phyloP scores from a whole-genome alignment of 1,140 invertebrate species.

The Phymorhynchus buccinoides region DNA sequence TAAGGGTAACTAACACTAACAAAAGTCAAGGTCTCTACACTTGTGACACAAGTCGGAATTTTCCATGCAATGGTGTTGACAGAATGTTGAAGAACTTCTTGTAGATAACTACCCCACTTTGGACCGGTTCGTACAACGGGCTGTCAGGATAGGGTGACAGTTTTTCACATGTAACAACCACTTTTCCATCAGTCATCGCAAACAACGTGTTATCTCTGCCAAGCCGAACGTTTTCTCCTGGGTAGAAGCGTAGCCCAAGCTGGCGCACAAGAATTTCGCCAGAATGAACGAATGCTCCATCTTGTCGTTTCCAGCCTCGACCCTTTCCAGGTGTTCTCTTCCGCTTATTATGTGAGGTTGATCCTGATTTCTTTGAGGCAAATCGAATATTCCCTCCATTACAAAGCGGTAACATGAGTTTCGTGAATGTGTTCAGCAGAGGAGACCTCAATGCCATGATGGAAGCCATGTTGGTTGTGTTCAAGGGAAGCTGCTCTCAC shows the following conservation, averaged over 20 bases:
- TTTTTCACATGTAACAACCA: conserved; percentile 59
- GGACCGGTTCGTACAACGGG: conserved; percentile 58
- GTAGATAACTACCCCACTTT: conserved; percentile 55
- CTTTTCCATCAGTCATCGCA: conserved; percentile 58
- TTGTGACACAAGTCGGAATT: conserved; percentile 62
- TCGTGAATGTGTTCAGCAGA: conserved; percentile 1
- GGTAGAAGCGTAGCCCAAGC: conserved; percentile 59
- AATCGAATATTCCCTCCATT: not conserved
- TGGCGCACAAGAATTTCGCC: conserved; percentile 62
- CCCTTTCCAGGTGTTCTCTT: conserved; percentile 40
- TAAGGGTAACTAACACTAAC: not conserved
- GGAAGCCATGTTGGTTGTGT: conserved; percentile 27
- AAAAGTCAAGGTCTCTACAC: conserved; percentile 30
- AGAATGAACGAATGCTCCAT: conserved; percentile 62
- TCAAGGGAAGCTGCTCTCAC: not conserved
- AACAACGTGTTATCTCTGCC: conserved; percentile 54
- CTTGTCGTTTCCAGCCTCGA: conserved; percentile 48
- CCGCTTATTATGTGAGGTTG: conserved; percentile 42
- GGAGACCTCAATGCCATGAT: conserved; percentile 32
- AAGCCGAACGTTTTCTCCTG: conserved; percentile 60
- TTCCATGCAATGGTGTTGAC: conserved; percentile 53
- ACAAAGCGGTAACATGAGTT: not conserved
- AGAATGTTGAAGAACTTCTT: conserved; percentile 64
- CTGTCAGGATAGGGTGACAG: conserved; percentile 62
- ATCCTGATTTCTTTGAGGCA: conserved; percentile 35